These are phyloP conservation scores for Cyclura pinguis DNA, from an alignment of 2,797 vertebrate species.

Conservation along the genomic window DNA sequence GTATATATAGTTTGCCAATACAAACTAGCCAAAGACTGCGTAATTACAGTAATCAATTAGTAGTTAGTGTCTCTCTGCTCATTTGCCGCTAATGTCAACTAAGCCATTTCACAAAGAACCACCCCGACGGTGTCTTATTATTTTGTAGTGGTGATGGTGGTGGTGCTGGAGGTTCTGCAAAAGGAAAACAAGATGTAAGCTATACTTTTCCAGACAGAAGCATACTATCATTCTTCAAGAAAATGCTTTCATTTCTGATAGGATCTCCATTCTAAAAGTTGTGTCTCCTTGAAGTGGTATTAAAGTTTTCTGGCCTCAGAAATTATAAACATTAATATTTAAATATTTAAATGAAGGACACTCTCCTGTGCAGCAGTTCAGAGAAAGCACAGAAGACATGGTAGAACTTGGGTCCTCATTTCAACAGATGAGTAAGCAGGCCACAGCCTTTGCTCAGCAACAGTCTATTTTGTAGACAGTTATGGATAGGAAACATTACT, in stretches of 20 bases:
- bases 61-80: conserved; percentile 90
- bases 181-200: conserved; percentile 69
- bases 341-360: conserved; percentile 97
- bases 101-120: conserved; percentile 87
- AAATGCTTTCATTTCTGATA: conserved; percentile 55
- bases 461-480: conserved; percentile 94
- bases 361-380: conserved; percentile 83
- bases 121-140: conserved; percentile 79
- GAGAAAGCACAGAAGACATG: conserved; percentile 77
- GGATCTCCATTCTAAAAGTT: conserved; percentile 81
- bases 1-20: conserved; percentile 92
- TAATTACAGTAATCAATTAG: conserved; percentile 99
- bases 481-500: conserved; percentile 99
- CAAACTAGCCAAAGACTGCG: conserved; percentile 90
- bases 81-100: conserved; percentile 91
- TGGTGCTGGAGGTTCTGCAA: conserved; percentile 70
- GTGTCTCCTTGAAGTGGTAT: conserved; percentile 93
- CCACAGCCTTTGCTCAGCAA: conserved; percentile 93
- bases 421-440: conserved; percentile 96
- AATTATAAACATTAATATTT: conserved; percentile 93
- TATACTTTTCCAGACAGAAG: conserved; percentile 77
- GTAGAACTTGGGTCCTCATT: conserved; percentile 86
- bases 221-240: conserved; percentile 45
- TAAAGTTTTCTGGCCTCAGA: conserved; percentile 87
- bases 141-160: conserved; percentile 68